These are phyloP conservation scores for Pseudochirops corinnae DNA, from an alignment of 2,797 vertebrate species.

Conservation along the genomic window DNA sequence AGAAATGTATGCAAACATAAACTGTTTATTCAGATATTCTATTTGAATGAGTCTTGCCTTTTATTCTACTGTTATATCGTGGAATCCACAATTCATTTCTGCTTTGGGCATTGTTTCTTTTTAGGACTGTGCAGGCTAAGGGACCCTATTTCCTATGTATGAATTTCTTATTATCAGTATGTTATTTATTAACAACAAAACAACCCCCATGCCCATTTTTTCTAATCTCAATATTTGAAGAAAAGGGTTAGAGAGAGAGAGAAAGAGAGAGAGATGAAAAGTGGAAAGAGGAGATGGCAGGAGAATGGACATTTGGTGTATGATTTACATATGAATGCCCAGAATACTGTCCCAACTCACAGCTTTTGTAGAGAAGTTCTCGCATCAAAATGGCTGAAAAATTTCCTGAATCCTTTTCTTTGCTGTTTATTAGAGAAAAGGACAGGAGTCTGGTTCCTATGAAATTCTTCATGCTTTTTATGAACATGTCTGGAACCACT, in stretches of 20 bases:
- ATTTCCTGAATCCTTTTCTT: conserved; percentile 15
- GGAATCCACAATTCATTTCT: background rate
- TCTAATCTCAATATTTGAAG: conserved; percentile 7
- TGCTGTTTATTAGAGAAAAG: conserved; percentile 22
- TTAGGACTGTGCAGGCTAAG: background rate
- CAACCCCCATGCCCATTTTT: background rate
- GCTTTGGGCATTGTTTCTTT: background rate
- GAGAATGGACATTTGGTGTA: background rate
- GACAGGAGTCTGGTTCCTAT: conserved; percentile 16
- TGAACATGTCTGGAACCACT: conserved; percentile 34
- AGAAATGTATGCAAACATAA: conserved; percentile 60
- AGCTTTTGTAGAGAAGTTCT: background rate
- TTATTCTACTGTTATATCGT: background rate
- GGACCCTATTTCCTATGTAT: background rate
- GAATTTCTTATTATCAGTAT: background rate
- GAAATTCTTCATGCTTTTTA: background rate
- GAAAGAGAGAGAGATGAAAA: background rate
- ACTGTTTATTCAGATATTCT: conserved; percentile 57
- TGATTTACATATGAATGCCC: conserved; percentile 12
- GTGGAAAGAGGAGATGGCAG: conserved; percentile 5
- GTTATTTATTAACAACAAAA: conserved; percentile 20
- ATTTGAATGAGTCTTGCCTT: conserved; percentile 63
- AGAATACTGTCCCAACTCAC: background rate
- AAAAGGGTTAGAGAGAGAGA: background rate
- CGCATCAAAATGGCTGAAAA: conserved; percentile 44